Evolutionary conservation across 2,888 invertebrate species (phyloP).

Genomic region (Lampropteryx suffumata): DNA sequence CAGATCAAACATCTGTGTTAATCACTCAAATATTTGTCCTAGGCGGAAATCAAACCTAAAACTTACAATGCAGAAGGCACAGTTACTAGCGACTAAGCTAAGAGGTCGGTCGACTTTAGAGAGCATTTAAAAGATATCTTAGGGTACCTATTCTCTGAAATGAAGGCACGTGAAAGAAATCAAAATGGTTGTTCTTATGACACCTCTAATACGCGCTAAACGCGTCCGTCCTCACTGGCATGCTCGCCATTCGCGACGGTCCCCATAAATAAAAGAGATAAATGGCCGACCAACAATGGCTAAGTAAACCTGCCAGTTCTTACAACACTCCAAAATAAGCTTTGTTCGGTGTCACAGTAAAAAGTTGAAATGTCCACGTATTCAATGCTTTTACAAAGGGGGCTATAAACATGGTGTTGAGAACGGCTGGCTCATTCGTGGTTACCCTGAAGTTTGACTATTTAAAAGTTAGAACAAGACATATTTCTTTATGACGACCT

Average conservation of each 20-base stretch:
- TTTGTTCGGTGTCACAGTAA: constrained; percentile 65
- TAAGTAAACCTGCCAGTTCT: constrained; percentile 73
- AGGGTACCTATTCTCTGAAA: background rate
- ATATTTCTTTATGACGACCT: too few relatives aligned
- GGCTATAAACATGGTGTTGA: constrained; percentile 35
- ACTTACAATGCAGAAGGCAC: too few relatives aligned
- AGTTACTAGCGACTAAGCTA: too few relatives aligned
- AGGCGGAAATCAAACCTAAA: too few relatives aligned
- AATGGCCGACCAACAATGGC: constrained; percentile 77
- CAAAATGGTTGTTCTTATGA: constrained; percentile 1
- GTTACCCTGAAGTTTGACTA: too few relatives aligned
- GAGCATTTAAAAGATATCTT: too few relatives aligned
- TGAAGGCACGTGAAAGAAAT: constrained; percentile 1
- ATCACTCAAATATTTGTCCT: too few relatives aligned
- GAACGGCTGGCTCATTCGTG: constrained; percentile 12
- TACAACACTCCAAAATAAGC: constrained; percentile 72
- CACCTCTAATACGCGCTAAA: constrained; percentile 20
- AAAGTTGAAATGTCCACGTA: constrained; percentile 71
- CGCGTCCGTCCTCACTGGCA: constrained; percentile 58
- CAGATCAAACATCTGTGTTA: too few relatives aligned
- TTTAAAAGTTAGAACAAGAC: background rate
- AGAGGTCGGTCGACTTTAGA: too few relatives aligned
- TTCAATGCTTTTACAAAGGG: constrained; percentile 66
- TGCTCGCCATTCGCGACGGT: constrained; percentile 72
- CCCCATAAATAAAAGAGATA: constrained; percentile 80